phyloP scores from a whole-genome alignment of 2,113 vertebrate species.

The Lycaon pictus region DNA sequence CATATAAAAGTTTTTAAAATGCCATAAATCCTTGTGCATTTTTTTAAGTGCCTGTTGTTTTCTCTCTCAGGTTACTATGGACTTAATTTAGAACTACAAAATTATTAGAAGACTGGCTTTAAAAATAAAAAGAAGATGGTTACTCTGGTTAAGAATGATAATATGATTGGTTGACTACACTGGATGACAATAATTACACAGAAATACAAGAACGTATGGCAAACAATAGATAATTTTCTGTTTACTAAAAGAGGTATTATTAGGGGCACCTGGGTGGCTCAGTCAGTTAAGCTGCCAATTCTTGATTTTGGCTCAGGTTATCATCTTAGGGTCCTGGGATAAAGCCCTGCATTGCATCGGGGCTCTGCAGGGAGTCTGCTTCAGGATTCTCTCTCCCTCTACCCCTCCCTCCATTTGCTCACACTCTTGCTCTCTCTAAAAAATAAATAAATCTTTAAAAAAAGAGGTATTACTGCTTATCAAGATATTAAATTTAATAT shows the following conservation, averaged over 20 bases:
- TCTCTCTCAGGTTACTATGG: neutral
- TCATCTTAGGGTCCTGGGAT: neutral
- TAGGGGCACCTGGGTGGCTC: neutral
- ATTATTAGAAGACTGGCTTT: neutral
- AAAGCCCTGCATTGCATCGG: neutral
- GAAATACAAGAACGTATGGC: neutral
- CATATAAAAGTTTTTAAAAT: neutral
- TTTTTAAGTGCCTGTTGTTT: neutral
- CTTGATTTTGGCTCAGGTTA: neutral
- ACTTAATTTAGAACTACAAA: neutral
- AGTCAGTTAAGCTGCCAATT: neutral
- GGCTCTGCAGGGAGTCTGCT: neutral
- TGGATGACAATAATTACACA: neutral
- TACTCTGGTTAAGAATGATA: neutral
- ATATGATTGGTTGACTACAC: neutral
- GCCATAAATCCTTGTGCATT: neutral
- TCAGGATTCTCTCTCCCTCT: neutral
- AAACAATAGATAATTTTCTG: neutral
- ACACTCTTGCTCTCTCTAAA: neutral
- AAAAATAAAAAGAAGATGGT: constrained; percentile 2
- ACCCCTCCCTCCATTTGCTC: neutral
- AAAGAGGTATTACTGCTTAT: neutral
- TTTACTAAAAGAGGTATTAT: neutral
- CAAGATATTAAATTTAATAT: neutral
- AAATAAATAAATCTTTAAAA: neutral